Base-by-base conservation (phyloP, 2,113 vertebrate genomes). In the Poecile atricapillus region DNA sequence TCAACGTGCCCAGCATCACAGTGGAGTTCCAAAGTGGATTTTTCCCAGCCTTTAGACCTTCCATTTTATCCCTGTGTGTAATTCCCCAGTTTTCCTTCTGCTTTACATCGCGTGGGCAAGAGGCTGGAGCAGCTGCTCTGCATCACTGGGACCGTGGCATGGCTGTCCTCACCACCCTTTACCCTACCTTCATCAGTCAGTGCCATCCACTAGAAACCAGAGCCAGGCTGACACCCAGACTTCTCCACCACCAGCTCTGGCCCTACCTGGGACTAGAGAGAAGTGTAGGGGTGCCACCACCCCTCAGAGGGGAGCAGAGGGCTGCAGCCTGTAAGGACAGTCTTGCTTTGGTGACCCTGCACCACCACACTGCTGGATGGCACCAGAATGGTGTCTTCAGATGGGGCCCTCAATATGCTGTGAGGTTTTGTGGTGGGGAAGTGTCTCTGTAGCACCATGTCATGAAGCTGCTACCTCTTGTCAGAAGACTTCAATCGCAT, bases 371-470 rank as follows among this genome's bases (percentile, higher is more conserved):
- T 53, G 37, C 55, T 81, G 35, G 69, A 22, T 47, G 30, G 22
- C 44, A 33, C 41, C 13, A 10, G 30, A 81, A 52, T 4, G 31
- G 22, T 43, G 14, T 49, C 56, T 63, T 59, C 35, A 44, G 44
- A 39, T 19, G 15, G 63, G n/a, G 11, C 37, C 20, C 15, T 94
- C 55, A 39, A 9, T 9, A 46, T 33, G 16, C 13, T 67, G 19
- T 41, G 31, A 56, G 31, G 28, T 67, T 59, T 74, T 59, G 23
- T 33, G 30, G 18, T 18, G 59, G 21, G 44, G 60, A 81, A 87
- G 60, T 33, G 67, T 8, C 37, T n/a, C 27, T 1, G 0, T 46
- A 50, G 56, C 1, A 1, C 11, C 25, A 21, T 0, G 0, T 67
- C 35, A 16, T 15, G 35, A 64, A 78, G 33, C 6, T 31, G 5